Conservation (phyloP, 2,888 invertebrate species). For the Sinopyrophorus schimmeli region DNA sequence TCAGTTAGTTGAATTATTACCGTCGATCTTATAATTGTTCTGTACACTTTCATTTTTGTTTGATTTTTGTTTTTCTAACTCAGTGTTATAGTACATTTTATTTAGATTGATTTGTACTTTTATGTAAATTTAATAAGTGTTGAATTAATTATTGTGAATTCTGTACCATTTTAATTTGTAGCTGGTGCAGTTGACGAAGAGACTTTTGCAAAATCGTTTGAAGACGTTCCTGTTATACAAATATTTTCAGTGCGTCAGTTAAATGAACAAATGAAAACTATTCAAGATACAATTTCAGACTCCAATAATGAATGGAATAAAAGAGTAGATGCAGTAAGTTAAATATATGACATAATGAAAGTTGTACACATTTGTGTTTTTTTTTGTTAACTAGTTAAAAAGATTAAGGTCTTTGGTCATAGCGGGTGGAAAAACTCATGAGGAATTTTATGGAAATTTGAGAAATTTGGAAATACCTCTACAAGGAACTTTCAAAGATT, state of each 20-base stretch:
- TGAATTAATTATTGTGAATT: too few relatives aligned
- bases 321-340: slow-evolving; percentile 82
- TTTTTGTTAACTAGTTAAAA: slow-evolving; percentile 68
- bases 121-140: too few relatives aligned
- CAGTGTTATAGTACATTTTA: too few relatives aligned
- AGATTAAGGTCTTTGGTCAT: slow-evolving; percentile 81
- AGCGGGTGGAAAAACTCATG: slow-evolving; percentile 72
- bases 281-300: slow-evolving; percentile 77
- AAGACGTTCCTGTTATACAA: slow-evolving; percentile 78
- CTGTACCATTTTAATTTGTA: slow-evolving; percentile 22
- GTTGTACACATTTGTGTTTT: slow-evolving; percentile 10
- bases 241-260: slow-evolving; percentile 84
- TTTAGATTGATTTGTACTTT: too few relatives aligned
- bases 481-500: slow-evolving; percentile 80
- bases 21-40: neutral
- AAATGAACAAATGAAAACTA: slow-evolving; percentile 76
- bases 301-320: slow-evolving; percentile 91
- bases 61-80: neutral
- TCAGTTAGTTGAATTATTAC: too few relatives aligned
- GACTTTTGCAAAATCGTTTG: slow-evolving; percentile 83
- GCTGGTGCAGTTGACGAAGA: slow-evolving; percentile 92
- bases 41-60: neutral
- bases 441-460: slow-evolving; percentile 75
- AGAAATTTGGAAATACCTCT: slow-evolving; percentile 81
- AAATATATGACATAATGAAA: neutral